Conservation (phyloP, 2,113 vertebrate species). For the Australoheros scitulus region DNA sequence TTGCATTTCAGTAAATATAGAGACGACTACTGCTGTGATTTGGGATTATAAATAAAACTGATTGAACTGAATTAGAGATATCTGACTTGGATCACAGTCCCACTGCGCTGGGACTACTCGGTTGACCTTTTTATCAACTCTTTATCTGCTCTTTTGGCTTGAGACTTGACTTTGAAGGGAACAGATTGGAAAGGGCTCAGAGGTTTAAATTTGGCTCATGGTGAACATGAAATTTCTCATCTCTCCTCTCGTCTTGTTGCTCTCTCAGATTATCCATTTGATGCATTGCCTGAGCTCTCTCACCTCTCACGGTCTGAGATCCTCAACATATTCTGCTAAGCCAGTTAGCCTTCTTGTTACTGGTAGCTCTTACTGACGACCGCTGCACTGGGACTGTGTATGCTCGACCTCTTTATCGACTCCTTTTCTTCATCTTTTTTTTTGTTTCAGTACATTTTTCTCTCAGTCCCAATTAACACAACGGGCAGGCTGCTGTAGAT, state of each 20-base stretch:
- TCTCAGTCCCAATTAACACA: slow-evolving; percentile 50
- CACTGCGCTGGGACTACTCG: neutral
- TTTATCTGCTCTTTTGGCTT: neutral
- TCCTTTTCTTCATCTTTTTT: slow-evolving; percentile 26
- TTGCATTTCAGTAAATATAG: neutral
- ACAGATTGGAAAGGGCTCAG: neutral
- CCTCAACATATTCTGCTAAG: slow-evolving; percentile 11
- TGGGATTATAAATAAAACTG: neutral
- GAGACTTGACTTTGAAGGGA: slow-evolving; percentile 1
- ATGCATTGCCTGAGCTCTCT: neutral
- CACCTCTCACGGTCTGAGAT: slow-evolving; percentile 15
- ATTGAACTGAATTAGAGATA: neutral
- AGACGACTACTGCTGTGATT: neutral
- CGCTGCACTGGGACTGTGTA: slow-evolving; percentile 1
- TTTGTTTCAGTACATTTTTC: slow-evolving; percentile 47
- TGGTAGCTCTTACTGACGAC: neutral
- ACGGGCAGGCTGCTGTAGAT: slow-evolving; percentile 39
- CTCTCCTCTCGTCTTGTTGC: neutral
- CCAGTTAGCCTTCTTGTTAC: slow-evolving; percentile 26
- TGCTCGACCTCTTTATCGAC: slow-evolving; percentile 30
- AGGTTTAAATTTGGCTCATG: slow-evolving; percentile 10
- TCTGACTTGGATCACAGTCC: neutral
- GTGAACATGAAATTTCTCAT: slow-evolving; percentile 4
- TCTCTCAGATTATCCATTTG: neutral
- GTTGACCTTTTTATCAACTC: neutral